Conservation (phyloP, 2,888 invertebrate genomes). For the Scaptomyza flava region DNA sequence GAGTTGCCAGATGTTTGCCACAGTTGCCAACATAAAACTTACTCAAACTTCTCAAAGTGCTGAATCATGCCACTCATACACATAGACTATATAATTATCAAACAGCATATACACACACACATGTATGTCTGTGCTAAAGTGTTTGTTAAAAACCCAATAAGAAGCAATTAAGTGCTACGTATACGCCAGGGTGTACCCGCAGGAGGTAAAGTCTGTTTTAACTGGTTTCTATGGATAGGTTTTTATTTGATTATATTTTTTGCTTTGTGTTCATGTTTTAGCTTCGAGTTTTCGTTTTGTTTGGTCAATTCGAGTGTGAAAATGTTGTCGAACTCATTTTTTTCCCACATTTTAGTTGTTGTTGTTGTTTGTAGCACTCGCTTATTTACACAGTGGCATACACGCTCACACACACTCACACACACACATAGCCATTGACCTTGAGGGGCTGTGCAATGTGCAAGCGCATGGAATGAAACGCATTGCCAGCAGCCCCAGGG, state of each 20-base stretch:
- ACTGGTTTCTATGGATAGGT: slow-evolving; percentile 22
- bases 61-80: slow-evolving; percentile 50
- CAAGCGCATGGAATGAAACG: slow-evolving; percentile 65
- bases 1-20: slow-evolving; percentile 45
- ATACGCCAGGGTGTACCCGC: slow-evolving; percentile 47
- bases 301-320: slow-evolving; percentile 80
- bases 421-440: slow-evolving; percentile 61
- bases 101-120: slow-evolving; percentile 34
- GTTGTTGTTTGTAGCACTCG: slow-evolving; percentile 25
- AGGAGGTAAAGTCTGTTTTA: slow-evolving; percentile 7
- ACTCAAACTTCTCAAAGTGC: slow-evolving; percentile 53
- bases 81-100: slow-evolving; percentile 51
- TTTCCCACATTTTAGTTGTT: slow-evolving; percentile 19
- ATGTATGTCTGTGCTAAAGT: background rate
- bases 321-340: slow-evolving; percentile 68
- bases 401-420: background rate
- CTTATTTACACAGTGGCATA: slow-evolving; percentile 52
- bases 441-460: slow-evolving; percentile 67
- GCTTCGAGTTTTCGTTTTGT: slow-evolving; percentile 55
- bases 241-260: background rate
- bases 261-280: slow-evolving; percentile 18
- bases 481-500: slow-evolving; percentile 51
- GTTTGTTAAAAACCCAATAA: slow-evolving; percentile 32
- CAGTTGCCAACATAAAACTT: slow-evolving; percentile 36
- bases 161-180: slow-evolving; percentile 66